A percentile compares a stretch with the other conserved stretches of the same genome.
phyloP scores from a whole-genome alignment of 2,797 vertebrate species.

The Mus spretus region DNA sequence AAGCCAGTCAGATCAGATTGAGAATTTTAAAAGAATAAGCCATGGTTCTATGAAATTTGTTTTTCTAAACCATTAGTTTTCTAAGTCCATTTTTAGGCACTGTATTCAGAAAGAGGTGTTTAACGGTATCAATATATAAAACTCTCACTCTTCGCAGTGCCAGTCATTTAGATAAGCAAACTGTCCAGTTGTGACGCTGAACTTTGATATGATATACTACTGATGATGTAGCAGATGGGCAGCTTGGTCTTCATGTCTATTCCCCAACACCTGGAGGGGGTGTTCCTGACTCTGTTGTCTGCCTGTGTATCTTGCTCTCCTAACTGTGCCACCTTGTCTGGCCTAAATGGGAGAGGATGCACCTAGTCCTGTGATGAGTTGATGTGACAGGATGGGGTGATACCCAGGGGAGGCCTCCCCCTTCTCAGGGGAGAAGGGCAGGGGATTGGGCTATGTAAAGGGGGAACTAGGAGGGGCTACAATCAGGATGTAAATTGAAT shows the following conservation, averaged over 20 bases:
- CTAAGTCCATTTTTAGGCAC: background rate
- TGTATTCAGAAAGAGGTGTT: background rate
- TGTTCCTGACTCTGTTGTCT: no score
- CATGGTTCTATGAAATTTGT: background rate
- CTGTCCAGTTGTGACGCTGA: background rate
- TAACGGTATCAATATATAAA: background rate
- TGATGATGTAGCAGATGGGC: background rate
- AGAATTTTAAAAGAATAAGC: slow-evolving; percentile 29
- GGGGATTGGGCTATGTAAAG: no score
- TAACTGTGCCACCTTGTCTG: no score
- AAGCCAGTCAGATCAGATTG: background rate
- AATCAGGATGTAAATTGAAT: no score
- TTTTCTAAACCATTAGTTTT: background rate
- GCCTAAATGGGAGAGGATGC: no score
- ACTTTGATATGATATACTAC: background rate
- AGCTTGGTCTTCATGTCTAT: background rate
- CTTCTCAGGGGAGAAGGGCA: no score
- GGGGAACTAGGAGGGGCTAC: no score
- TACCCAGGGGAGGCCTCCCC: no score
- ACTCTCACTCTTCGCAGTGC: background rate
- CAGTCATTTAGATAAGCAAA: background rate
- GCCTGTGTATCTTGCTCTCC: no score
- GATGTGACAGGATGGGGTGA: no score
- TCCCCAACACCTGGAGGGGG: background rate
- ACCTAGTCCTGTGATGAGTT: no score